Conservation (phyloP, 2,797 vertebrate genomes). For the Trachops cirrhosus region DNA sequence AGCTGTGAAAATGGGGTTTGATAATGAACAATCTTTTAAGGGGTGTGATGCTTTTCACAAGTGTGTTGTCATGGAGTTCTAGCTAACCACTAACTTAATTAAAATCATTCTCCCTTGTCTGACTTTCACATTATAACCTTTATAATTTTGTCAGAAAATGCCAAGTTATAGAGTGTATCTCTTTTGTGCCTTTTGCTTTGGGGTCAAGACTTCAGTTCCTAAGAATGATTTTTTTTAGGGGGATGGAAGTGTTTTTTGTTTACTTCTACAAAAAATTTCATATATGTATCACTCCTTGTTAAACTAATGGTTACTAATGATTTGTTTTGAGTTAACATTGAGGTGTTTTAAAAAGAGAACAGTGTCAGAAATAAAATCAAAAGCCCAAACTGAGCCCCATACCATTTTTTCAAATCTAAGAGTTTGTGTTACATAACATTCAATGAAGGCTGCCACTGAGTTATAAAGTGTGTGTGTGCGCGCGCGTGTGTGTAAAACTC, state of each 20-base stretch:
- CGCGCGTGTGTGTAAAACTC: neutral
- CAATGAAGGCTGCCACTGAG: neutral
- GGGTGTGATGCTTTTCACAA: constrained; percentile 10
- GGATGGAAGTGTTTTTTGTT: neutral
- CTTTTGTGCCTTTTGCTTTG: constrained; percentile 6
- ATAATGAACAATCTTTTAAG: neutral
- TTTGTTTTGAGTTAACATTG: constrained; percentile 1
- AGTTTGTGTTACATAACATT: neutral
- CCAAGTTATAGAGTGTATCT: neutral
- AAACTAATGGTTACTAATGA: neutral
- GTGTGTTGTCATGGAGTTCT: constrained; percentile 48
- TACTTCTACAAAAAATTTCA: constrained; percentile 6
- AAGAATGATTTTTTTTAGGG: constrained; percentile 19
- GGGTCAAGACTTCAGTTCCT: neutral
- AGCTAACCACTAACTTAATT: constrained; percentile 55
- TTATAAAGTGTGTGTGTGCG: neutral
- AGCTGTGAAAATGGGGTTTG: constrained; percentile 16
- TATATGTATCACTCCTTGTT: neutral
- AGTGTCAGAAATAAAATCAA: constrained; percentile 7
- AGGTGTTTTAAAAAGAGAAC: neutral
- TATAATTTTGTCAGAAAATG: neutral
- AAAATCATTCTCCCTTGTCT: neutral
- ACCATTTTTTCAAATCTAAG: neutral
- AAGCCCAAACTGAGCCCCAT: neutral
- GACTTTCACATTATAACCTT: constrained; percentile 26